Percentiles rank a stretch among this genome's conserved stretches.
These are phyloP conservation scores for Daktulosphaira vitifoliae DNA, from an alignment of 1,140 invertebrate genomes.

Conservation along the genomic window DNA sequence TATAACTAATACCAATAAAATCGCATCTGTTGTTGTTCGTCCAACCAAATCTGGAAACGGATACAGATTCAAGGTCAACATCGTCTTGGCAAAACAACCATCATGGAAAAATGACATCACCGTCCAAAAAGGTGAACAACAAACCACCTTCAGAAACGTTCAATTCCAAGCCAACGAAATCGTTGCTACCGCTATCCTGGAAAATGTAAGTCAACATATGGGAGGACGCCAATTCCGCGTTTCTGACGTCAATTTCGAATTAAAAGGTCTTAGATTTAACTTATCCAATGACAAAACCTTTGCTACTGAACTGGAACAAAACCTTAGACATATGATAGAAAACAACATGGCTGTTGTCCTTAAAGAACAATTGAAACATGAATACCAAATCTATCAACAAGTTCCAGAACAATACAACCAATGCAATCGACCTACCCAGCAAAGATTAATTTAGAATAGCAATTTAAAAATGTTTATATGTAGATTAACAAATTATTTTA, in stretches of 20 bases:
- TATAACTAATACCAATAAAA: too few relatives aligned
- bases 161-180: slow-evolving; percentile 1
- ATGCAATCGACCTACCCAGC: too few relatives aligned
- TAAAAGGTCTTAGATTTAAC: neutral
- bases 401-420: neutral
- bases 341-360: slow-evolving; percentile 8
- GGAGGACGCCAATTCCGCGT: slow-evolving; percentile 4
- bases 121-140: neutral
- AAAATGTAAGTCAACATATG: neutral
- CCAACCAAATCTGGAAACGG: slow-evolving; percentile 1
- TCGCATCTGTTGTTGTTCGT: neutral
- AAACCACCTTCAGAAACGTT: neutral
- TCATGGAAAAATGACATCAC: neutral
- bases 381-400: slow-evolving; percentile 16
- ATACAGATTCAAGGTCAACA: neutral
- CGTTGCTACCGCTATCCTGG: slow-evolving; percentile 5
- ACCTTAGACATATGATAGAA: neutral
- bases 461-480: too few relatives aligned
- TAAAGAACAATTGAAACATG: slow-evolving; percentile 1
- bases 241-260: neutral
- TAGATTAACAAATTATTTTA: too few relatives aligned
- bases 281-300: neutral
- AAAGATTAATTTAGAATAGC: too few relatives aligned
- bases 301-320: neutral
- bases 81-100: neutral